These are phyloP conservation scores for Tineola bisselliella DNA, from an alignment of 2,888 invertebrate genomes.

Conservation along the genomic window DNA sequence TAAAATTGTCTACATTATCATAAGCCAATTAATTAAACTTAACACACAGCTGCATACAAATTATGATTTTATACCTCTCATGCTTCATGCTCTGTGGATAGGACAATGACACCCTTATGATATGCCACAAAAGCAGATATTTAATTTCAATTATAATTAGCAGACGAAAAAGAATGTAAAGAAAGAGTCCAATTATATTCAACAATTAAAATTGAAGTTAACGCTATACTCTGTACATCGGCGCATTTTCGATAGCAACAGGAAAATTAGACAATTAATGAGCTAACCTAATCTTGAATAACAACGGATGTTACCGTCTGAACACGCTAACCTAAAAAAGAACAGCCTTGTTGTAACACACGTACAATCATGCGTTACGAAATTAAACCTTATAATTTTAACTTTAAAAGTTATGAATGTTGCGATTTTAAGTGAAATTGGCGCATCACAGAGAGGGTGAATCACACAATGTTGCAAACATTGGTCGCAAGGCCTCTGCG, in stretches of 20 bases:
- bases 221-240: background rate
- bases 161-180: background rate
- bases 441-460: conserved; percentile 39
- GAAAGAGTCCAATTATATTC: background rate
- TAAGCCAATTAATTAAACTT: background rate
- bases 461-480: conserved; percentile 26
- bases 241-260: background rate
- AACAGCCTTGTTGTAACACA: background rate
- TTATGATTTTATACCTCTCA: background rate
- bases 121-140: background rate
- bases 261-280: background rate
- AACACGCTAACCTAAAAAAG: background rate
- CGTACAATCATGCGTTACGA: background rate
- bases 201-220: background rate
- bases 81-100: background rate
- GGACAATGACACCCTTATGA: background rate
- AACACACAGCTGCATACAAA: background rate
- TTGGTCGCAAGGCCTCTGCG: background rate
- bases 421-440: conserved; percentile 25
- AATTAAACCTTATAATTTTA: background rate
- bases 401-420: background rate
- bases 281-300: background rate
- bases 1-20: background rate
- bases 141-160: background rate
- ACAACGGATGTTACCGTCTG: background rate